Evolutionary conservation across 1,140 invertebrate species (phyloP).

Genomic region (Episyrphus balteatus): DNA sequence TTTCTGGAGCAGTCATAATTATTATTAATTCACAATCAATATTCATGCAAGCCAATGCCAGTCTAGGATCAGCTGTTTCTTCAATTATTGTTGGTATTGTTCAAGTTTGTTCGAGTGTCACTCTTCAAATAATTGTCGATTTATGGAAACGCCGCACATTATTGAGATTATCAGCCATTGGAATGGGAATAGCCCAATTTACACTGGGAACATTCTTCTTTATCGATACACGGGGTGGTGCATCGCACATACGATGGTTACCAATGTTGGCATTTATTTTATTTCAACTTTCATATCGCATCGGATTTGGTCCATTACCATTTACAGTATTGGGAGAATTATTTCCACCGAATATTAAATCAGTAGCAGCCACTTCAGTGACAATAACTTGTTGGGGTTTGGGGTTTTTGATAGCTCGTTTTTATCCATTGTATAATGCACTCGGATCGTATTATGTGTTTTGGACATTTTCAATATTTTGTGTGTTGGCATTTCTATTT

Average conservation of each 20-base stretch:
- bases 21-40: constrained; percentile 62
- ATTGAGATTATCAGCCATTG: constrained; percentile 50
- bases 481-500: constrained; percentile 44
- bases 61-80: constrained; percentile 41
- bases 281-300: constrained; percentile 50
- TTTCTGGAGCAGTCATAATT: constrained; percentile 65
- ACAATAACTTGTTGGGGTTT: constrained; percentile 63
- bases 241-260: constrained; percentile 40
- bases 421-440: constrained; percentile 39
- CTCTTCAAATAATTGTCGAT: constrained; percentile 58
- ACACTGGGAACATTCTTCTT: constrained; percentile 49
- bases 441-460: constrained; percentile 50
- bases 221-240: constrained; percentile 13
- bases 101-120: constrained; percentile 47
- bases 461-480: constrained; percentile 61
- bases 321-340: constrained; percentile 72
- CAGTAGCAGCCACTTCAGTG: constrained; percentile 55
- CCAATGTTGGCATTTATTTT: constrained; percentile 46
- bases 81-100: constrained; percentile 59
- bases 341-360: constrained; percentile 58
- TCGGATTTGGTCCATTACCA: constrained; percentile 59
- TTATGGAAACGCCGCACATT: constrained; percentile 54
- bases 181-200: constrained; percentile 41
- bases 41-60: constrained; percentile 46
- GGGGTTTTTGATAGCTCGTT: constrained; percentile 64